Percentiles rank a stretch among this genome's conserved stretches.
Conservation (phyloP, 2,797 vertebrate species). For the Trachops cirrhosus region DNA sequence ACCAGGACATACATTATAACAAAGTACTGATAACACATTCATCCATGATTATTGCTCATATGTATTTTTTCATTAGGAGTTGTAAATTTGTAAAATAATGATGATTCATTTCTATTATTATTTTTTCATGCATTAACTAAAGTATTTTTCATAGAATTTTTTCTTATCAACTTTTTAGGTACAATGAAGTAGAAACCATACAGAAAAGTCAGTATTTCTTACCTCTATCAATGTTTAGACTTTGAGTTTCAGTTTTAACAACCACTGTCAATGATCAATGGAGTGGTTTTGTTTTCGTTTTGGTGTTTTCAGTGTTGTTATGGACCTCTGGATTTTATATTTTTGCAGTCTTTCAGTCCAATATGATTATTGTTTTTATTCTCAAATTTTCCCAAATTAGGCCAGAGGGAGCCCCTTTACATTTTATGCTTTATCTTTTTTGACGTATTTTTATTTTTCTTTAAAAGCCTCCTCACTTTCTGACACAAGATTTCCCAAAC, state of each 20-base stretch:
- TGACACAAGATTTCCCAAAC: background rate
- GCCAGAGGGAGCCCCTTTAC: background rate
- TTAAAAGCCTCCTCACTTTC: conserved; percentile 14
- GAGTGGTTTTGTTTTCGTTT: background rate
- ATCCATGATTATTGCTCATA: background rate
- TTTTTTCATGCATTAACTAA: background rate
- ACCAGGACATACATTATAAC: background rate
- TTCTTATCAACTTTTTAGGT: background rate
- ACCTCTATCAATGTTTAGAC: background rate
- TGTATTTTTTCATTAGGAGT: background rate
- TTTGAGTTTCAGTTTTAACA: background rate
- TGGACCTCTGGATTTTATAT: background rate
- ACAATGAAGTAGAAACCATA: background rate
- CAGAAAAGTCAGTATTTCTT: background rate
- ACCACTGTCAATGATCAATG: background rate
- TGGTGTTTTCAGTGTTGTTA: background rate
- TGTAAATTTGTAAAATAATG: background rate
- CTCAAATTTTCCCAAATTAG: background rate
- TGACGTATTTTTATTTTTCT: background rate
- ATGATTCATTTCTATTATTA: background rate
- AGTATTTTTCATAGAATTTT: background rate
- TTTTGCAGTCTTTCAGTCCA: background rate
- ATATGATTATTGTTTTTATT: background rate
- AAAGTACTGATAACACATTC: background rate
- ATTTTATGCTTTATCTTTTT: background rate